phyloP scores from a whole-genome alignment of 2,797 vertebrate genomes.

The Eospalax fontanierii region DNA sequence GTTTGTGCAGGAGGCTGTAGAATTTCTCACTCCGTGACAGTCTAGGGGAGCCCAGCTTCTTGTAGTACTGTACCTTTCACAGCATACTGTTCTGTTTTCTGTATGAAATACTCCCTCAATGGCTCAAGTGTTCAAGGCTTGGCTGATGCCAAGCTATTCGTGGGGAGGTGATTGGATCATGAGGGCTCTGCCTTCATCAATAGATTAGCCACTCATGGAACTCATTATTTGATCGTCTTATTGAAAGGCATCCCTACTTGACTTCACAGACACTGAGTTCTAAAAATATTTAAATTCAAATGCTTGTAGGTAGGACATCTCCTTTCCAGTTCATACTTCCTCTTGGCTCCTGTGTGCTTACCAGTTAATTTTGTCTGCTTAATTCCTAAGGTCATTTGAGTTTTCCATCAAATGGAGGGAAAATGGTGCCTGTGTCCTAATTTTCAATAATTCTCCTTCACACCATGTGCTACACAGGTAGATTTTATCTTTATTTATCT shows the following conservation, averaged over 20 bases:
- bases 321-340: neutral
- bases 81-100: neutral
- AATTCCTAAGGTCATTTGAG: neutral
- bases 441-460: neutral
- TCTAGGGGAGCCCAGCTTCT: neutral
- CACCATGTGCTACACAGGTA: neutral
- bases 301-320: fast-evolving
- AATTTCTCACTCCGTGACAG: fast-evolving
- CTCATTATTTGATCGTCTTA: neutral
- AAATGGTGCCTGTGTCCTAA: neutral
- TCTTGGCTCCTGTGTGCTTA: fast-evolving
- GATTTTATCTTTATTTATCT: no score
- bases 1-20: neutral
- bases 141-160: neutral
- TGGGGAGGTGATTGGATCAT: neutral
- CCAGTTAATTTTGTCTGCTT: neutral
- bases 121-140: neutral
- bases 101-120: neutral
- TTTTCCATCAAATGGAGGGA: neutral
- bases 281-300: neutral
- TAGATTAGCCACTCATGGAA: neutral
- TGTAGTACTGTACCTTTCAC: neutral
- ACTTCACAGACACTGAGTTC: neutral
- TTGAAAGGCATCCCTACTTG: neutral
- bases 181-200: neutral